Evolutionary conservation across 2,113 vertebrate genomes (phyloP), one percentile per base, ranked within the genome.

Genomic region (Apodemus sylvaticus): DNA sequence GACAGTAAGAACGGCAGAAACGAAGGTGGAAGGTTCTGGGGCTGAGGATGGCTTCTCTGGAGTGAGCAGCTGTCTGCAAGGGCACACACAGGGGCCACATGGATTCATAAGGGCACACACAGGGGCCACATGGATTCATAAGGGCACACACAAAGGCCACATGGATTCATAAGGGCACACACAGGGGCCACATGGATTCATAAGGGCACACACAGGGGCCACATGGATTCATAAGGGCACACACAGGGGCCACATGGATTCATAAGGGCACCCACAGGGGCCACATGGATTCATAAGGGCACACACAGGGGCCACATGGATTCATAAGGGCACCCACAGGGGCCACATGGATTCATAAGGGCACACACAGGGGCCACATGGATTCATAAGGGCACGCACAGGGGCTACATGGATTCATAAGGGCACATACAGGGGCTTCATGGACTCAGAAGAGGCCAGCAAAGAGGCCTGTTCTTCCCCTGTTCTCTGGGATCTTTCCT

Each of bases 21-120:
- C 45, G 39, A n/a, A 62, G 22, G 26, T 26, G n/a, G 22, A 29
- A n/a, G 24, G 22, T 16, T n/a, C 60, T 64, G 58, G 82, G 26
- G 24, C 11, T 0, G 22, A 85, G 26, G 26, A 34, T 10, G 26
- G 60, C 82, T 64, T 45, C 26, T 17, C 82, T 31, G 39, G 22
- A 3, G 26, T 83, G n/a, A 39, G n/a, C 55, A 26, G 1, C 22
- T 83, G n/a, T 55, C 34, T 55, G 9, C 9, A 62, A 39, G 20
- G 36, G 26, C 36, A 60, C 1, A 1, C 36, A 60, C 10, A 4
- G 34, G 7, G 31, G 22, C 5, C 12, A 13, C 24, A 4, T 1
- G 60, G 39, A 85, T 16, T n/a, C n/a, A n/a, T n/a, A 62, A 39
- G 20, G 36, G 26, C 36, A 60, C 1, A 1, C 36, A 60, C 10